phyloP scores from a whole-genome alignment of 2,888 invertebrate species.

The Drosophila borealis region DNA sequence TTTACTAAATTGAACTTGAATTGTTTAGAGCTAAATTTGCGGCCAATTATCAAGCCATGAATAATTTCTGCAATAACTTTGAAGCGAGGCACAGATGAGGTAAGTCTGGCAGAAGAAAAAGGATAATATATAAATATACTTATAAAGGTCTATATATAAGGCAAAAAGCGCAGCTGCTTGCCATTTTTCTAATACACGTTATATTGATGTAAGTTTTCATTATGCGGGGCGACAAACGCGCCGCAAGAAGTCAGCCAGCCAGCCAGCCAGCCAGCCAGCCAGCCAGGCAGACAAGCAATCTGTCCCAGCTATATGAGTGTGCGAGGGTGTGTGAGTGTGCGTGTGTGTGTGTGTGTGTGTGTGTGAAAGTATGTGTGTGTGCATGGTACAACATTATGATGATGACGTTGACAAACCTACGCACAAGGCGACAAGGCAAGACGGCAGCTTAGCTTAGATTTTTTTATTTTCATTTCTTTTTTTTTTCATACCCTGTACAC shows the following conservation, averaged over 20 bases:
- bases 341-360: constrained; percentile 11
- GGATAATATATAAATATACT: constrained; percentile 1
- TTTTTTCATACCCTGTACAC: constrained; percentile 1
- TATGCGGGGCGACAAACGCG: constrained; percentile 50
- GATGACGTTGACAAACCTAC: constrained; percentile 79
- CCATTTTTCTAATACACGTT: constrained; percentile 72
- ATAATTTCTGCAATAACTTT: constrained; percentile 22
- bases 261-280: not conserved
- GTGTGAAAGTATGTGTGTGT: constrained; percentile 10
- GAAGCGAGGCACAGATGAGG: constrained; percentile 34
- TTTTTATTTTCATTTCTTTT: constrained; percentile 22
- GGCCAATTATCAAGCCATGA: constrained; percentile 6
- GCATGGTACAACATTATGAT: constrained; percentile 54
- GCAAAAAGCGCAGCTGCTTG: constrained; percentile 60
- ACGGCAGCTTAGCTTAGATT: constrained; percentile 62
- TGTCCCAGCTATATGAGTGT: constrained; percentile 1
- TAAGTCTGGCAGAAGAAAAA: constrained; percentile 1
- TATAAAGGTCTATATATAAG: not conserved
- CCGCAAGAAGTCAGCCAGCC: constrained; percentile 27
- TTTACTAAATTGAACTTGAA: constrained; percentile 2
- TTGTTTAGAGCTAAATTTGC: not conserved
- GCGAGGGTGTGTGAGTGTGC: constrained; percentile 1
- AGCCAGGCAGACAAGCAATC: constrained; percentile 20
- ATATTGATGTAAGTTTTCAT: constrained; percentile 78
- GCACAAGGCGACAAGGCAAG: constrained; percentile 50